Evolutionary conservation across 1,140 invertebrate species (phyloP), one percentile per base, ranked within the genome.

Genomic region (Babylonia areolata): DNA sequence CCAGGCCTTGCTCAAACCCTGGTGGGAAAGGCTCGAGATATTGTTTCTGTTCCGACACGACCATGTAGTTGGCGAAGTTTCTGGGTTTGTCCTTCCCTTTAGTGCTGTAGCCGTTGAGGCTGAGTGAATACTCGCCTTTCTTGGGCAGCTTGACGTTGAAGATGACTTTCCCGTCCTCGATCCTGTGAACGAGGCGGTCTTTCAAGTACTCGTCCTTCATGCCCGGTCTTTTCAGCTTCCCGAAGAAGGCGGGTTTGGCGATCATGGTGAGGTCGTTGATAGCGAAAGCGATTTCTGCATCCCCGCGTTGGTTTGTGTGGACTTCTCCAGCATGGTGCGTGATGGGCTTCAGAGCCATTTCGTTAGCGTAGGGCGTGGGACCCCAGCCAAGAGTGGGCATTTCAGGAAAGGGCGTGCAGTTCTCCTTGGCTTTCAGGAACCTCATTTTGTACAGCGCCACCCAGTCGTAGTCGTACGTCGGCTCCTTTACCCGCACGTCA

Each of bases 391-490:
- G 88, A 0, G 87, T 80, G 17, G 92, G 92, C 78, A 88, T 89
- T 71, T 90, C 87, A 20, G 92, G 92, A 80, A 89, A 91, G 3
- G 89, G 88, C 31, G 88, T 82, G 78, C 88, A 90, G 23, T 87
- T 81, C 0, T 87, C 85, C 28, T 89, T 88, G 0, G 88, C 87
- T 69, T 87, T 87, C 35, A 84, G 86, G 12, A 90, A 90, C 23
- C 78, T 73, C 33, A 92, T 80, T 87, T 92, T 92, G 69, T 91
- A 92, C 42, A 91, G 86, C 69, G 88, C 88, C 42, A 92, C 87
- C 91, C 91, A 92, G 81, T 92, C 91, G 73, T 92, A 92, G 79
- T 92, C 90, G 42, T 92, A 92, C 1, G 75, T 77, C 1, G 84
- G 84, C 20, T 89, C 87, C 1, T 35, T 87, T 20, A 91, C 84